Evolutionary conservation across 2,888 invertebrate species (phyloP), one percentile per base, ranked within the genome.

Genomic region (Rapana venosa): DNA sequence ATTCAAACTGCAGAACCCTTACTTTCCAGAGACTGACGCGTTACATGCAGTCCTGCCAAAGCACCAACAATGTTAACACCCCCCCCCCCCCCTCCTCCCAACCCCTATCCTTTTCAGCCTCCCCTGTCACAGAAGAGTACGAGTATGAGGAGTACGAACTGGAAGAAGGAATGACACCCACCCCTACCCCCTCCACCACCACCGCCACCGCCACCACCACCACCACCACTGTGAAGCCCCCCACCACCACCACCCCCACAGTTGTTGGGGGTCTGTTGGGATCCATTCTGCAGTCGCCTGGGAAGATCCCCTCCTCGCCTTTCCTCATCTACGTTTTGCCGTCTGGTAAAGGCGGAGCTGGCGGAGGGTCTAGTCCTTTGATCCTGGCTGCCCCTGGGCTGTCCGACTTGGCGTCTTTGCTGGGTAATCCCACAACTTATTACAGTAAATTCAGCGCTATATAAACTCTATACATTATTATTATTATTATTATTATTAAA

Each of bases 91-190:
- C 74, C 0, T n/a, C 2, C 70, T 5, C 70, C 70, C 74, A 66
- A 22, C 26, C 13, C 13, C 2, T 66, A 6, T 26, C 66, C 15
- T 32, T 84, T 30, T 58, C 84, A 70, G 87, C 8, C 15, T 0
- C 26, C 17, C 35, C 70, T 22, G 70, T 56, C 2, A 74, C 70
- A 74, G 87, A 87, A 47, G 87, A 87, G n/a, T 87, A 77, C n/a
- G 87, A 87, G 30, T 35, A 22, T 47, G 87, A 87, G n/a, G 87
- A 87, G 47, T 87, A 87, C 47, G 87, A 87, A 56, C 35, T 20
- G 30, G 87, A 77, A 77, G 87, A 87, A 26, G 87, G 87, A 35
- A 74, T 56, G 56, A 87, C 87, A 1, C 30, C 87, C 86, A 47
- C 74, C 70, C 35, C 70, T 32, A 15, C 70, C n/a, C 32, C 87